phyloP scores from a whole-genome alignment of 2,888 invertebrate species.

The Linnaemya vulpina region DNA sequence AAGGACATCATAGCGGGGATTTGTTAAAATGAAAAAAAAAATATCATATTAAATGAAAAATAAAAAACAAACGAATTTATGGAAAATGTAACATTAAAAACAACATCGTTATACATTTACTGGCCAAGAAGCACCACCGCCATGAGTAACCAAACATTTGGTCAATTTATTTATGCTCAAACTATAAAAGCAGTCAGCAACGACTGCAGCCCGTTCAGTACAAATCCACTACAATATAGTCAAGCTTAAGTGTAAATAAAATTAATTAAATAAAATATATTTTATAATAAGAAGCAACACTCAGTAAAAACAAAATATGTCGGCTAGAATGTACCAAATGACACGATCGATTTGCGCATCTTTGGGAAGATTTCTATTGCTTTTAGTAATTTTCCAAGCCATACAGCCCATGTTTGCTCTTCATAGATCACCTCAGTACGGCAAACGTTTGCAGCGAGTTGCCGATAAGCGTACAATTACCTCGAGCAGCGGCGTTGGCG shows the following conservation, averaged over 20 bases:
- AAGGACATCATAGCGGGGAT: constrained; percentile 65
- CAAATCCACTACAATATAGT: constrained; percentile 16
- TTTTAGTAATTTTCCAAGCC: constrained; percentile 49
- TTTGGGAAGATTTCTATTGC: constrained; percentile 36
- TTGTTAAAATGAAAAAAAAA: constrained; percentile 27
- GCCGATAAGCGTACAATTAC: constrained; percentile 43
- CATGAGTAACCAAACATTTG: constrained; percentile 33
- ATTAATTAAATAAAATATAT: not conserved
- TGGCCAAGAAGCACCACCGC: constrained; percentile 25
- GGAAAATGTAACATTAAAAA: constrained; percentile 48
- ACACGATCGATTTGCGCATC: constrained; percentile 8
- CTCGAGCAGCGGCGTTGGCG: constrained; percentile 33
- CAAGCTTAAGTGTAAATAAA: not conserved
- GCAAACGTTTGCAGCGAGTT: constrained; percentile 22
- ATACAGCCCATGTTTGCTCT: constrained; percentile 19
- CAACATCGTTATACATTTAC: constrained; percentile 30
- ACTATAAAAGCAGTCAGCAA: constrained; percentile 70
- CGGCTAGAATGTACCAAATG: not conserved
- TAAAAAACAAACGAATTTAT: constrained; percentile 40
- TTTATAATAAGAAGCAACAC: not conserved
- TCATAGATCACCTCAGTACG: constrained; percentile 30
- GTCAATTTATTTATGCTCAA: constrained; percentile 25
- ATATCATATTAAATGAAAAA: constrained; percentile 26
- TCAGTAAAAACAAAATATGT: not conserved
- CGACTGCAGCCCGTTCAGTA: constrained; percentile 64